A percentile compares a stretch with the other conserved stretches of the same genome.
These are phyloP conservation scores for Thaumetopoea pityocampa DNA, from an alignment of 1,140 invertebrate species.

Conservation along the genomic window DNA sequence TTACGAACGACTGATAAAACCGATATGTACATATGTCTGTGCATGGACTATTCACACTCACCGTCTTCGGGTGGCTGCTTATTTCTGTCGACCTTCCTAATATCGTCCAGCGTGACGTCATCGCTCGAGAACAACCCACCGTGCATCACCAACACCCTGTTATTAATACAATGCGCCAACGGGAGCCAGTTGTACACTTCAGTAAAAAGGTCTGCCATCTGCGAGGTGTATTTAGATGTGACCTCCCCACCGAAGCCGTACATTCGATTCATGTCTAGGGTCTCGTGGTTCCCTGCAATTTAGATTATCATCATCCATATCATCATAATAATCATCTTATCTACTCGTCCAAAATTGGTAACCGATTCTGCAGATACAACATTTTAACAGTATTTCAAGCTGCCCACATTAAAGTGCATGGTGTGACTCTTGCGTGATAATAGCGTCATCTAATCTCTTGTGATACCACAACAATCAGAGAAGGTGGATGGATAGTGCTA, in stretches of 20 bases:
- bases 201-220: slow-evolving; percentile 98
- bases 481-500: too few species aligned
- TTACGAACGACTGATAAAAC: too few species aligned
- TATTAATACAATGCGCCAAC: slow-evolving; percentile 96
- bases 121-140: slow-evolving; percentile 95
- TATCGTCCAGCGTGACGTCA: slow-evolving; percentile 93
- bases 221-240: slow-evolving; percentile 93
- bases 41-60: slow-evolving; percentile 27
- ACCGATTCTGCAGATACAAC: too few species aligned
- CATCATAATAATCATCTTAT: too few species aligned
- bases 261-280: slow-evolving; percentile 99
- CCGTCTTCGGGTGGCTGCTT: slow-evolving; percentile 98
- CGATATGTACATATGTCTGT: background rate
- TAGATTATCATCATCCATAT: too few species aligned
- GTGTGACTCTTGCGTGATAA: too few species aligned
- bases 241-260: slow-evolving; percentile 99
- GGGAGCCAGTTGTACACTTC: slow-evolving; percentile 99
- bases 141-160: slow-evolving; percentile 95
- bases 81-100: slow-evolving; percentile 91
- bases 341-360: too few species aligned
- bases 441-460: too few species aligned
- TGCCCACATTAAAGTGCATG: too few species aligned
- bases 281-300: slow-evolving; percentile 97
- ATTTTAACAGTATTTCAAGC: too few species aligned
- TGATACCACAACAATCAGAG: too few species aligned